These are phyloP conservation scores for Parthenolecanium corni DNA, from an alignment of 2,888 invertebrate genomes.

Conservation along the genomic window DNA sequence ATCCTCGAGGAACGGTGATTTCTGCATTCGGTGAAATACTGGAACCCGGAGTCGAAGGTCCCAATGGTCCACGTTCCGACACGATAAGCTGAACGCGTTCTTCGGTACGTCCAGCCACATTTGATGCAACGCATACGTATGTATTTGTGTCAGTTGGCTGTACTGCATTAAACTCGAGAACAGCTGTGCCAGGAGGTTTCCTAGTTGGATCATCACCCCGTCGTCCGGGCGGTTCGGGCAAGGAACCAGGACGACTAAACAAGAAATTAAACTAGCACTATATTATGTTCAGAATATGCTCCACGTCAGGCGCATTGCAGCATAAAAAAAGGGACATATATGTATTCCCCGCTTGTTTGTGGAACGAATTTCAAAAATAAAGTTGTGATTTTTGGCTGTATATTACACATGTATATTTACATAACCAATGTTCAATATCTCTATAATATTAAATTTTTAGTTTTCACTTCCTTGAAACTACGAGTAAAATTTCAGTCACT, in stretches of 20 bases:
- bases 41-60: slow-evolving; percentile 32
- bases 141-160: slow-evolving; percentile 52
- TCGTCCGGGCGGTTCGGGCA: background rate
- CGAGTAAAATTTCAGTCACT: no score
- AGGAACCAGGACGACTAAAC: background rate
- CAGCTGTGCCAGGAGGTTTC: slow-evolving; percentile 36
- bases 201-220: no score
- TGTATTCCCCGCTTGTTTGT: no score
- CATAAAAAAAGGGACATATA: no score
- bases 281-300: background rate
- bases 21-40: slow-evolving; percentile 29
- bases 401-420: no score
- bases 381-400: no score
- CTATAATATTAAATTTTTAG: no score
- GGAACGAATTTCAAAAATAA: no score
- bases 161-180: slow-evolving; percentile 47
- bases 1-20: slow-evolving; percentile 28
- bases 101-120: slow-evolving; percentile 51
- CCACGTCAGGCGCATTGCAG: no score
- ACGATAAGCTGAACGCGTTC: slow-evolving; percentile 52
- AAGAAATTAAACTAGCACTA: background rate
- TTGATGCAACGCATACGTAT: slow-evolving; percentile 59
- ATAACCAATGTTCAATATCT: no score
- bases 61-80: slow-evolving; percentile 27
- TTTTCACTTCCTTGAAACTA: no score